Percentiles rank a stretch among this genome's conserved stretches.
Conservation (phyloP, 2,888 invertebrate genomes). For the Acanthopleura granulata region DNA sequence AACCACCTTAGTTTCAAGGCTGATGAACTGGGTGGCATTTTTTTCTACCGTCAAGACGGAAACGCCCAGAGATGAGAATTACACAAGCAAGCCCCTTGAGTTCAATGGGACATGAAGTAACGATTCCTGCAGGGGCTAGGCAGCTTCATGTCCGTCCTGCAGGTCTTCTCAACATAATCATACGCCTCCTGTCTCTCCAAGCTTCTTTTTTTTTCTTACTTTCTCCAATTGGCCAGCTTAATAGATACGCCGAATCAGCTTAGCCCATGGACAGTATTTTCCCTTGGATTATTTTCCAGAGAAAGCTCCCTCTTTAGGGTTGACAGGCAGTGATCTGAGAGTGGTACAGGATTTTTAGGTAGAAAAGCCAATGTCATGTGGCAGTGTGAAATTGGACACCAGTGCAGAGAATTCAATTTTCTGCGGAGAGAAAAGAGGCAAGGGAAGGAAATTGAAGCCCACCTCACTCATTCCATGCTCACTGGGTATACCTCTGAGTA, state of each 20-base stretch:
- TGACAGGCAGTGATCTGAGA: neutral
- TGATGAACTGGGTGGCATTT: neutral
- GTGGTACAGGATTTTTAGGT: neutral
- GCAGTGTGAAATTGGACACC: constrained; percentile 5
- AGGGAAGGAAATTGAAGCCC: constrained; percentile 5
- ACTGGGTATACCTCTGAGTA: constrained; percentile 8
- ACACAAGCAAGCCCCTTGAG: constrained; percentile 3
- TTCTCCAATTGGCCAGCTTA: constrained; percentile 1
- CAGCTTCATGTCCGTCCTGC: no score
- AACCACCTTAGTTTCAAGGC: no score
- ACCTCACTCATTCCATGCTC: neutral
- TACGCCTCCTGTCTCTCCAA: no score
- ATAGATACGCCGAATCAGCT: neutral
- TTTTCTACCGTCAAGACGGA: neutral
- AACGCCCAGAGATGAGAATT: neutral
- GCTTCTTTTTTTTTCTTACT: neutral
- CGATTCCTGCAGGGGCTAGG: no score
- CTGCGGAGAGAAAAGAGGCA: neutral
- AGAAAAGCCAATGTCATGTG: constrained; percentile 5
- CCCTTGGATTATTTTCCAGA: neutral
- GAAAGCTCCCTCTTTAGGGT: neutral
- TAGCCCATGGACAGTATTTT: constrained; percentile 8
- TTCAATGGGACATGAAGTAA: no score
- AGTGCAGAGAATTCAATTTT: neutral
- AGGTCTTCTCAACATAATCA: no score